Percentiles rank a stretch among this genome's conserved stretches.
phyloP scores from a whole-genome alignment of 2,113 vertebrate genomes.

The Chionis minor region DNA sequence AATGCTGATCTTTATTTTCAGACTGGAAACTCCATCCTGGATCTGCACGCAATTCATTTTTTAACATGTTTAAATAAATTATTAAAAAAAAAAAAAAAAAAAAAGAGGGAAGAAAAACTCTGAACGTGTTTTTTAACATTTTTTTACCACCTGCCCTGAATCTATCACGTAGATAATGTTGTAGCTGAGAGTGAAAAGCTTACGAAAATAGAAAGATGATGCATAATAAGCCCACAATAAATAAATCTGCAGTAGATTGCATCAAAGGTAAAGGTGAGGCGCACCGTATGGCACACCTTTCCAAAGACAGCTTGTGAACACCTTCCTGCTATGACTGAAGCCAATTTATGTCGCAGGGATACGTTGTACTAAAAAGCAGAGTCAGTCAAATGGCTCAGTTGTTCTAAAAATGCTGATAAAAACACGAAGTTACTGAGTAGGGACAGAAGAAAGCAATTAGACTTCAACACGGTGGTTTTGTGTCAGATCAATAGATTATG shows the following conservation, averaged over 20 bases:
- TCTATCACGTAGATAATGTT: neutral
- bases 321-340: neutral
- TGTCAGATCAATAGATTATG: neutral
- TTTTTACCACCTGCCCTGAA: neutral
- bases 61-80: neutral
- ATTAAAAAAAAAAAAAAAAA: neutral
- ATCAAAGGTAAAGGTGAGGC: no score
- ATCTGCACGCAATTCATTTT: neutral
- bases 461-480: neutral
- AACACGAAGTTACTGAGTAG: neutral
- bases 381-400: neutral
- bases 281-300: no score
- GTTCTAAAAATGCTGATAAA: neutral
- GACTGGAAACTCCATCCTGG: conserved; percentile 19
- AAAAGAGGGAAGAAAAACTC: neutral
- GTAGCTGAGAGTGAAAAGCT: neutral
- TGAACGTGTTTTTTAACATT: neutral
- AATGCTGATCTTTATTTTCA: conserved; percentile 61
- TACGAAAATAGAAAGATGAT: no score
- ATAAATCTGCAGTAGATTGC: no score
- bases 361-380: neutral
- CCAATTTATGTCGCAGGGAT: neutral
- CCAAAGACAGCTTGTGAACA: no score
- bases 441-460: neutral
- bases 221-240: no score